Evolutionary conservation across 1,140 invertebrate species (phyloP).

Genomic region (Scaptomyza pallida): DNA sequence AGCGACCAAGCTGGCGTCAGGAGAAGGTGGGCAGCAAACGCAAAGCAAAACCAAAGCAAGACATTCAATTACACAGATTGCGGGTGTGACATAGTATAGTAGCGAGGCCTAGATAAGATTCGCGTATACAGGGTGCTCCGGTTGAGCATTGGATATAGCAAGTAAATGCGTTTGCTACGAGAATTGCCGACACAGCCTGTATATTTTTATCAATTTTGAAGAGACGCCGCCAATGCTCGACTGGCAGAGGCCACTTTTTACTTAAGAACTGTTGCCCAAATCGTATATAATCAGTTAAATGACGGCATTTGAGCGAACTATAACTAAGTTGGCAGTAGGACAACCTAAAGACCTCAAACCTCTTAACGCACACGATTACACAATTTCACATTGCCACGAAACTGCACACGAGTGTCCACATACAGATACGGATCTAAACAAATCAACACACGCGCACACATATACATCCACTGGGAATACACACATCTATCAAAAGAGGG

Average conservation of each 20-base stretch:
- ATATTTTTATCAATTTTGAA: slow-evolving; percentile 56
- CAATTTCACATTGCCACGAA: slow-evolving; percentile 42
- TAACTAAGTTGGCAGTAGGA: slow-evolving; percentile 35
- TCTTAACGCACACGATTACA: slow-evolving; percentile 36
- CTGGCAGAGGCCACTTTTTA: slow-evolving; percentile 39
- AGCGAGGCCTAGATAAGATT: slow-evolving; percentile 63
- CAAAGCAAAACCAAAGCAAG: slow-evolving; percentile 23
- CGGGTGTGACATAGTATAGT: slow-evolving; percentile 48
- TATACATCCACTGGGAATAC: background rate
- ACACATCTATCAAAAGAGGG: background rate
- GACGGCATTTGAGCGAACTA: slow-evolving; percentile 65
- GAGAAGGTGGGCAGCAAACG: background rate
- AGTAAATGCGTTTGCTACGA: background rate
- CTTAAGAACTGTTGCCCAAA: slow-evolving; percentile 69
- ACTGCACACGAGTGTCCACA: background rate
- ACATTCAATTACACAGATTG: slow-evolving; percentile 77
- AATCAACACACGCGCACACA: background rate
- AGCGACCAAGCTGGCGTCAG: background rate
- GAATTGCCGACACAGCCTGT: slow-evolving; percentile 19
- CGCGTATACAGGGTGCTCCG: slow-evolving; percentile 52
- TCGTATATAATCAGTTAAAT: slow-evolving; percentile 80
- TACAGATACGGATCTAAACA: background rate
- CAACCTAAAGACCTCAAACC: background rate
- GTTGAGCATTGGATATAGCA: too few species aligned
- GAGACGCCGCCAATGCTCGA: slow-evolving; percentile 29